Evolutionary conservation across 2,113 vertebrate genomes (phyloP).

Genomic region (Corythornis vintsioides): DNA sequence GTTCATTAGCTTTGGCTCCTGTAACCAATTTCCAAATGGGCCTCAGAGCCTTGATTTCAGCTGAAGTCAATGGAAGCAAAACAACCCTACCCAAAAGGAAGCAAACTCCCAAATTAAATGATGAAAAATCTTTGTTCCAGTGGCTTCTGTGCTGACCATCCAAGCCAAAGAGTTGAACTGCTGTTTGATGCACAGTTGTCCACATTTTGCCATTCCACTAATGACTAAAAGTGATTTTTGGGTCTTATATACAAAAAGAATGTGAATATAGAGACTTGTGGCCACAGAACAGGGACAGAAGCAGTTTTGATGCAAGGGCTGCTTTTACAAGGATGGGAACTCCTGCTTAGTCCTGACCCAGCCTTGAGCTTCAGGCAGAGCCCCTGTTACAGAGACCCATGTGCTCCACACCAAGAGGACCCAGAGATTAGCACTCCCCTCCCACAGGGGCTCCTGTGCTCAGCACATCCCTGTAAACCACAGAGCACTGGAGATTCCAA

Average conservation of each 20-base stretch:
- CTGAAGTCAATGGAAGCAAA: background rate
- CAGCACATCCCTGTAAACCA: background rate
- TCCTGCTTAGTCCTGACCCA: background rate
- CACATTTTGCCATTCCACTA: background rate
- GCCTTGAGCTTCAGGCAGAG: background rate
- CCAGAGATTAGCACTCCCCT: accelerated
- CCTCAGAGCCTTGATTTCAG: background rate
- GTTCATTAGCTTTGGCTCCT: background rate
- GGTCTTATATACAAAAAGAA: background rate
- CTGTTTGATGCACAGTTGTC: background rate
- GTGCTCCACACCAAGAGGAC: background rate
- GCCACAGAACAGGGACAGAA: background rate
- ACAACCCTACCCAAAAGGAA: background rate
- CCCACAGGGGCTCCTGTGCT: background rate
- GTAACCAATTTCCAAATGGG: background rate
- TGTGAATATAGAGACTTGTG: background rate
- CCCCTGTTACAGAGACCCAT: background rate
- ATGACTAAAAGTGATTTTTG: background rate
- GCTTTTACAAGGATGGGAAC: background rate
- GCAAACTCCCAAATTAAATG: background rate
- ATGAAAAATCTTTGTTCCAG: background rate
- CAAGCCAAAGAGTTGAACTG: background rate
- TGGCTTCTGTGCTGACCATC: background rate
- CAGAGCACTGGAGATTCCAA: background rate
- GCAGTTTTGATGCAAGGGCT: background rate